phyloP scores from a whole-genome alignment of 2,113 vertebrate genomes.

The Atherinomorus stipes region DNA sequence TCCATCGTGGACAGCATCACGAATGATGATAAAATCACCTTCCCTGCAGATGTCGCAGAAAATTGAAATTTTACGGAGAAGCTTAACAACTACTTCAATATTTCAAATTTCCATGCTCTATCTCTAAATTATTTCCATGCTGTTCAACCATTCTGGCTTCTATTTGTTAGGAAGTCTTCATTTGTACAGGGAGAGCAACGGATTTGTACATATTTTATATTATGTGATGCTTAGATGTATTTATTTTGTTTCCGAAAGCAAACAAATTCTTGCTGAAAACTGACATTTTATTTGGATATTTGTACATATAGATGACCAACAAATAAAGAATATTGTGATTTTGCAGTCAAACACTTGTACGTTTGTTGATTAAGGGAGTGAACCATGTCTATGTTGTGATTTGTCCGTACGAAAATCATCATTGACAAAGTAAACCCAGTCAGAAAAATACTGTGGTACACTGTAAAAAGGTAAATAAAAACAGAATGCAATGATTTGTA shows the following conservation, averaged over 20 bases:
- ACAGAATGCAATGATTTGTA: too few species aligned
- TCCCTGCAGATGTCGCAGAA: slow-evolving; percentile 56
- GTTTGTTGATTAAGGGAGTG: too few species aligned
- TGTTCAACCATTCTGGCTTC: slow-evolving; percentile 39
- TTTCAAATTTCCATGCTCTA: slow-evolving; percentile 59
- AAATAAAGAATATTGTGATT: slow-evolving; percentile 45
- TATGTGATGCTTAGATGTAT: slow-evolving; percentile 61
- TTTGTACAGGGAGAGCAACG: slow-evolving; percentile 45
- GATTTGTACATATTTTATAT: slow-evolving; percentile 80
- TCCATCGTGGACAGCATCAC: slow-evolving; percentile 98
- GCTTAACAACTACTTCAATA: neutral
- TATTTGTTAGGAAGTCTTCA: slow-evolving; percentile 32
- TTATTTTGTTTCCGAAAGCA: slow-evolving; percentile 79
- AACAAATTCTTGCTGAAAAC: slow-evolving; percentile 21
- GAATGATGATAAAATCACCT: slow-evolving; percentile 84
- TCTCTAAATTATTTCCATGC: slow-evolving; percentile 55
- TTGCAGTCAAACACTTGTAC: slow-evolving; percentile 12
- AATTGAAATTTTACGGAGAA: slow-evolving; percentile 46
- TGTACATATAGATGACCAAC: slow-evolving; percentile 64
- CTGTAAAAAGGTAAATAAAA: too few species aligned
- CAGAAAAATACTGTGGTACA: too few species aligned
- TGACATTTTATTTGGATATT: slow-evolving; percentile 57
- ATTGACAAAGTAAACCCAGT: too few species aligned
- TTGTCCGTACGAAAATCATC: too few species aligned
- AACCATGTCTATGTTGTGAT: too few species aligned